A percentile compares a stretch with the other conserved stretches of the same genome.
Conservation (phyloP, 1,140 invertebrate genomes). For the Drosophila asahinai region DNA sequence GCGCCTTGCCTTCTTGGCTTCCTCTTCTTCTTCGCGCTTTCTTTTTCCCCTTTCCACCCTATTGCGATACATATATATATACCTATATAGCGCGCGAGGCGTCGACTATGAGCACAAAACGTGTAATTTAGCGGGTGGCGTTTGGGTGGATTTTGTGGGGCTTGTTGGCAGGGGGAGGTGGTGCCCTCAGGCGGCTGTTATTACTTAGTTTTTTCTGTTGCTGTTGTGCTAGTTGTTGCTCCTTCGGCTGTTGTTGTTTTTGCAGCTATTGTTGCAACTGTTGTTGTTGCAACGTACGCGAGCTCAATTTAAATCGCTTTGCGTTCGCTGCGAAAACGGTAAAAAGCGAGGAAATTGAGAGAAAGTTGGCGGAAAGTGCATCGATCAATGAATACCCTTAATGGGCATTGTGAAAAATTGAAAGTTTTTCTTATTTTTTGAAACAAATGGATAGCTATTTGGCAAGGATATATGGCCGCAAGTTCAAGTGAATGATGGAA, state of each 20-base stretch:
- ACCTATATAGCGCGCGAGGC: conserved; percentile 52
- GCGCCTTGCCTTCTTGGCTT: conserved; percentile 17
- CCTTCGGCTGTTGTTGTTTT: conserved; percentile 11
- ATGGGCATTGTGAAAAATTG: conserved; percentile 30
- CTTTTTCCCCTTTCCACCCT: conserved; percentile 23
- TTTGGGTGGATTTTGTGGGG: conserved; percentile 8
- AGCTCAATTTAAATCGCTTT: conserved; percentile 80
- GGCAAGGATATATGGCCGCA: conserved; percentile 11
- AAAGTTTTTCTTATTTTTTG: background rate
- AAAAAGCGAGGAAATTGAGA: conserved; percentile 30
- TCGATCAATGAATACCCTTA: conserved; percentile 60
- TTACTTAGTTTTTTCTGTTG: conserved; percentile 49
- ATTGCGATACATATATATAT: conserved; percentile 17
- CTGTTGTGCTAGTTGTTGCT: conserved; percentile 15
- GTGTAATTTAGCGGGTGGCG: conserved; percentile 66
- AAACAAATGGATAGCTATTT: conserved; percentile 23
- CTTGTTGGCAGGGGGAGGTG: background rate
- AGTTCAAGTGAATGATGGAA: conserved; percentile 23
- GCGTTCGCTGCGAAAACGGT: conserved; percentile 39
- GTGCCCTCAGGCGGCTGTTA: conserved; percentile 51
- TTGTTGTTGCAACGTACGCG: conserved; percentile 51
- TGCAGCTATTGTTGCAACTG: conserved; percentile 24
- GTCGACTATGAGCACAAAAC: conserved; percentile 70
- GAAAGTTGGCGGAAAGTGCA: conserved; percentile 45
- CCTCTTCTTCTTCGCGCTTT: conserved; percentile 13